Evolutionary conservation across 1,140 invertebrate species (phyloP).

Genomic region (Trinorchestia longiramus): DNA sequence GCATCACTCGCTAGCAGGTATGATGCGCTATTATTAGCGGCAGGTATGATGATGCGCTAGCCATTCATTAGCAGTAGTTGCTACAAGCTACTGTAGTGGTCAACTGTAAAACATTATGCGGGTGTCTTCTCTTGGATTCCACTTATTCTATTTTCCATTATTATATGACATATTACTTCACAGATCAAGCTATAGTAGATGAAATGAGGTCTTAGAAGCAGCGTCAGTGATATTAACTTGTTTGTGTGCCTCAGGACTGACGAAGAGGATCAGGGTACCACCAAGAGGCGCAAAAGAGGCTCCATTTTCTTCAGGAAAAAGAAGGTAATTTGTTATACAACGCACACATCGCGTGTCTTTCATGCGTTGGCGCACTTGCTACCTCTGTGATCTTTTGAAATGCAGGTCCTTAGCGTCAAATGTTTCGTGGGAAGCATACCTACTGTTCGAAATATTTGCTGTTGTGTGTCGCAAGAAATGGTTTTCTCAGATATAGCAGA

Average conservation of each 20-base stretch:
- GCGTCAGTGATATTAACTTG: background rate
- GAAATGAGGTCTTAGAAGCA: too few species aligned
- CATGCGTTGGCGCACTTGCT: background rate
- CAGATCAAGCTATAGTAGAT: too few species aligned
- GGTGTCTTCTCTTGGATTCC: too few species aligned
- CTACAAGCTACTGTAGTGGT: too few species aligned
- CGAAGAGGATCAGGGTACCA: conserved; percentile 82
- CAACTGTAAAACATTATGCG: too few species aligned
- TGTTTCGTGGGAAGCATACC: background rate
- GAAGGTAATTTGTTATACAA: conserved; percentile 74
- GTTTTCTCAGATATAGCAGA: too few species aligned
- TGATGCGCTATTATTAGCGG: too few species aligned
- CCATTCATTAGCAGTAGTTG: too few species aligned
- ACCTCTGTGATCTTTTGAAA: background rate
- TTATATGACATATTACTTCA: too few species aligned
- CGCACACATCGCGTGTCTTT: background rate
- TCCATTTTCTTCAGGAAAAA: conserved; percentile 91
- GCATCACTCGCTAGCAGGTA: too few species aligned
- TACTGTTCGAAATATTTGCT: background rate
- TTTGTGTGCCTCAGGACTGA: conserved; percentile 69
- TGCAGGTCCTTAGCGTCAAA: background rate
- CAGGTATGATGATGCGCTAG: too few species aligned
- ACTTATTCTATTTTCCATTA: too few species aligned
- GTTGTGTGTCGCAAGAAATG: background rate
- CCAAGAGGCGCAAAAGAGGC: conserved; percentile 86